Evolutionary conservation across 2,797 vertebrate species (phyloP), one percentile per base, ranked within the genome.

Genomic region (Lepus oiostolus): DNA sequence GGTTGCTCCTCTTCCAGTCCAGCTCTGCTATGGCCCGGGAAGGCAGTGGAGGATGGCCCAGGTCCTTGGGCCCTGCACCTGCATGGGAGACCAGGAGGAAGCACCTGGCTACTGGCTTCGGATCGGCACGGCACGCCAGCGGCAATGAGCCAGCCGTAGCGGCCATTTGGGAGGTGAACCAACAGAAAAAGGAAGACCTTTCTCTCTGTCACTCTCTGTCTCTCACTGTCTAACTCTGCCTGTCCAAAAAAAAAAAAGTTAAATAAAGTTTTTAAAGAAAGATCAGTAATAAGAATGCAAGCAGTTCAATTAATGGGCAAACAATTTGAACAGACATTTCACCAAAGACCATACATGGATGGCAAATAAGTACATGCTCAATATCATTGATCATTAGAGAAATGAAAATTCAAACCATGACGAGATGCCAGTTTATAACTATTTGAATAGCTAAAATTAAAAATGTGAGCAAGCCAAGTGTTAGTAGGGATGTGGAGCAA

Each of bases 401-500:
- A 85, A 77, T 77, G 14, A 88, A 90, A 84, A 42, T 26, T 79
- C 30, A 94, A 91, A 68, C 14, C 50, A 62, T 12, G 52, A 38
- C 50, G 71, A 76, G 13, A 50, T 84, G 11, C 2, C 1, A 86
- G 35, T 72, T 5, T 4, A 47, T 65, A 80, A 28, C 35, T 89
- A 75, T 71, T 62, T 62, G 35, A 86, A 74, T 38, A 35, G 13
- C 35, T 76, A 71, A 93, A 70, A 68, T 74, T 58, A 50, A 70
- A 86, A 83, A 81, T 19, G 65, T 88, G 47, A 90, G 11, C 21
- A 92, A 50, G 76, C 14, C 81, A 80, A 91, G 16, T 32, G 32
- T 54, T 70, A 54, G 14, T 47, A 14, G 81, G 4, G 42, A 81
- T 74, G 14, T 54, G 4, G 11, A 90, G 26, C 38, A 63, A 58